phyloP scores from a whole-genome alignment of 2,113 vertebrate species.

The Narcine bancroftii region DNA sequence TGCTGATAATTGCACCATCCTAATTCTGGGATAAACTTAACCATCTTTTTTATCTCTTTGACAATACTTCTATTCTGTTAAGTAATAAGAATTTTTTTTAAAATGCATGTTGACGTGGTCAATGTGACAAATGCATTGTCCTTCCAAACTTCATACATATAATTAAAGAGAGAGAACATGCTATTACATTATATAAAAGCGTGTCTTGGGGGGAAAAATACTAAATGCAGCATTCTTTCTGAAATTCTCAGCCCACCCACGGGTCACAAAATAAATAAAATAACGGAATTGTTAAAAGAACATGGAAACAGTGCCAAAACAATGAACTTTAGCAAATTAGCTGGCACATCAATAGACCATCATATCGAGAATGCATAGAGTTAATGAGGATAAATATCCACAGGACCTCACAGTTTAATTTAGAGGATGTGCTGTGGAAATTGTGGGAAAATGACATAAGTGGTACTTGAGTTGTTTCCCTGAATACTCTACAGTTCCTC shows the following conservation, averaged over 20 bases:
- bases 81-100: neutral
- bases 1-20: too few species aligned
- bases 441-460: neutral
- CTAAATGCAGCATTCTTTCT: neutral
- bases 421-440: neutral
- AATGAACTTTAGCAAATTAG: neutral
- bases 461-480: neutral
- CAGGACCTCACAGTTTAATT: neutral
- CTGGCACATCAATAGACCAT: neutral
- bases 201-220: neutral
- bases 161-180: neutral
- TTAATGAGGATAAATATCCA: neutral
- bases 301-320: neutral
- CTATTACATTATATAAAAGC: neutral
- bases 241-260: neutral
- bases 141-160: neutral
- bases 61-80: neutral
- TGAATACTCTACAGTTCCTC: neutral
- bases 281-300: neutral
- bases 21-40: neutral
- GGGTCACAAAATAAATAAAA: neutral
- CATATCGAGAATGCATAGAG: neutral
- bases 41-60: neutral
- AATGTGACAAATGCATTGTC: neutral
- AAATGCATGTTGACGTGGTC: neutral